Evolutionary conservation across 2,888 invertebrate species (phyloP), one percentile per base, ranked within the genome.

Genomic region (Spatulosminthurus flaviceps): DNA sequence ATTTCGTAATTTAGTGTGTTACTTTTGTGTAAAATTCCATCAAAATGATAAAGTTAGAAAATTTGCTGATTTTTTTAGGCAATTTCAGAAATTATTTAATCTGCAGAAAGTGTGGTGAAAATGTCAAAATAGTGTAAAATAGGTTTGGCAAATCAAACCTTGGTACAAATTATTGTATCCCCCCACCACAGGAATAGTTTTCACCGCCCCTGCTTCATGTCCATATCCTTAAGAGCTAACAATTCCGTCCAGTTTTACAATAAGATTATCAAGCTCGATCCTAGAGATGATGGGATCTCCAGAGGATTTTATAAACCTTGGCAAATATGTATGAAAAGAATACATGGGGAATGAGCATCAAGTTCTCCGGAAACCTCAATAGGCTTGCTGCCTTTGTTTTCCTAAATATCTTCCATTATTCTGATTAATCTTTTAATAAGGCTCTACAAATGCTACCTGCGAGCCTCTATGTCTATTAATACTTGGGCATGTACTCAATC

Each of bases 301-400:
- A 51, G 51, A n/a, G 51, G 51, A 34, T 34, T 51, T 51, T 51
- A 51, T 16, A 51, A 51, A 51, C 51, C 51, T 51, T 51, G 51
- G 51, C 51, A 51, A 51, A 51, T 51, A 51, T n/a, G n/a, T 11
- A 51, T 51, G 51, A 51, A 51, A 51, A 51, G 16, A 51, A 51
- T 51, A 51, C 51, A 2, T 2, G 2, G n/a, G n/a, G 51, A 51
- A 51, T 51, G 51, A 51, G 51, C 51, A 51, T 51, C 51, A 51
- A 51, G 51, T 51, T 51, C n/a, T 51, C 9, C 16, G 51, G 51
- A 51, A 51, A 16, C 51, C 51, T 51, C 16, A 51, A 51, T 51
- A 34, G 34, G 51, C 51, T 51, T 51, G 51, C 1, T 51, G 51
- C 51, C n/a, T 51, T 51, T 51, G 51, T 51, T 51, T n/a, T 51